Percentiles rank a stretch among this genome's conserved stretches.
Evolutionary conservation across 2,113 vertebrate species (phyloP).

Genomic region (Podiceps cristatus): DNA sequence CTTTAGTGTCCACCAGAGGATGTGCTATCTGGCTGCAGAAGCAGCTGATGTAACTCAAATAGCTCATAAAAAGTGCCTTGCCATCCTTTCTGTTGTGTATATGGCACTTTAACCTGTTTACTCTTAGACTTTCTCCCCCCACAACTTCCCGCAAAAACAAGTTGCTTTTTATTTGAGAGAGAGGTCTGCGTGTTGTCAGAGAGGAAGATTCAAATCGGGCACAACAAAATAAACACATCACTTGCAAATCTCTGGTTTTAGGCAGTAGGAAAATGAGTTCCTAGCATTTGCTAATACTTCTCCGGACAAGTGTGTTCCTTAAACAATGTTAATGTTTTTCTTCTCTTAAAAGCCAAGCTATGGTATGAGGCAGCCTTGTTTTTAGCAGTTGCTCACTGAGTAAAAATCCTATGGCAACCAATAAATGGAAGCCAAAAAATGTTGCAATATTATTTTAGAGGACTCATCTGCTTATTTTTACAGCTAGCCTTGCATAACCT

Average conservation of each 20-base stretch:
- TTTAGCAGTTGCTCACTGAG: constrained; percentile 37
- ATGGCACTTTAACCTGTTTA: constrained; percentile 33
- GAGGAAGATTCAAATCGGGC: not conserved
- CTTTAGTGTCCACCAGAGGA: not conserved
- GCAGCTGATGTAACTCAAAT: constrained; percentile 15
- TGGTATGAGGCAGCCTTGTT: constrained; percentile 60
- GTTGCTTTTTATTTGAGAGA: not conserved
- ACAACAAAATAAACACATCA: not conserved
- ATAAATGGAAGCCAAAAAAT: constrained; percentile 69
- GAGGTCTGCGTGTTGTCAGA: not conserved
- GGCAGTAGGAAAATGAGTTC: constrained; percentile 23
- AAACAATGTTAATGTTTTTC: constrained; percentile 62
- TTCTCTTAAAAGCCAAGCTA: constrained; percentile 54
- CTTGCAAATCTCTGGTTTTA: constrained; percentile 44
- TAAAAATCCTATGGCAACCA: constrained; percentile 72
- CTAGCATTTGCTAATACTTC: constrained; percentile 49
- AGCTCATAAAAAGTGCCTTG: not conserved
- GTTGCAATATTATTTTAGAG: constrained; percentile 80
- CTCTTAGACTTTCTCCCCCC: not conserved
- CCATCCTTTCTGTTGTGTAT: not conserved
- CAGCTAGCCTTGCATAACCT: constrained; percentile 78
- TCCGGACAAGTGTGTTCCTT: constrained; percentile 57
- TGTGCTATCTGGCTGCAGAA: constrained; percentile 2
- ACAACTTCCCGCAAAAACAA: not conserved
- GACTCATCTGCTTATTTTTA: constrained; percentile 81